Conservation (phyloP, 2,888 invertebrate species). For the Dioctria rufipes region DNA sequence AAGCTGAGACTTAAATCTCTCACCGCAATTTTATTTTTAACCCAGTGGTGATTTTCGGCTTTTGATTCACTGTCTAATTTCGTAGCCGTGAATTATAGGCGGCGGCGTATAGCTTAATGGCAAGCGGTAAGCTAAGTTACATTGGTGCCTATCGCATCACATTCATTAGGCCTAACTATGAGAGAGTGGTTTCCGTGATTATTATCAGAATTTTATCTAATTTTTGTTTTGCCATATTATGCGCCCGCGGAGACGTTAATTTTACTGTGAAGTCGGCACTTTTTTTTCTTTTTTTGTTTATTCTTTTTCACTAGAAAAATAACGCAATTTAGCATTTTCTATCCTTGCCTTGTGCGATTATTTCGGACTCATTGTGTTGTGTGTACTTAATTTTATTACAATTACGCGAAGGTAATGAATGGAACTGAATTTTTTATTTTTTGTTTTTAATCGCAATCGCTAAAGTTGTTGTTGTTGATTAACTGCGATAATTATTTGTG, state of each 20-base stretch:
- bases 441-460: no score
- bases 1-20: not conserved
- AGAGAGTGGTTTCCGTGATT: not conserved
- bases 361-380: not conserved
- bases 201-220: not conserved
- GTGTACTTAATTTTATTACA: not conserved
- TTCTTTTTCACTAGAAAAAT: not conserved
- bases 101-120: not conserved
- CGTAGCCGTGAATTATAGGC: not conserved
- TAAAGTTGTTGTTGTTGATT: no score
- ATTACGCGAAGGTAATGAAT: not conserved
- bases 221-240: not conserved
- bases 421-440: no score
- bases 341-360: not conserved
- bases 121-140: no score
- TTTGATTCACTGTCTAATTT: not conserved
- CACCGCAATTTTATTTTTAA: slow-evolving; percentile 2
- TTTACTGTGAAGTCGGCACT: not conserved
- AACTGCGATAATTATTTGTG: no score
- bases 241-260: not conserved
- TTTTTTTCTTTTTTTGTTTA: not conserved
- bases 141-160: no score
- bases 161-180: no score
- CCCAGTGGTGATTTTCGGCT: not conserved
- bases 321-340: not conserved